Conservation (phyloP, 2,113 vertebrate genomes). For the Phylloscopus trochilus region DNA sequence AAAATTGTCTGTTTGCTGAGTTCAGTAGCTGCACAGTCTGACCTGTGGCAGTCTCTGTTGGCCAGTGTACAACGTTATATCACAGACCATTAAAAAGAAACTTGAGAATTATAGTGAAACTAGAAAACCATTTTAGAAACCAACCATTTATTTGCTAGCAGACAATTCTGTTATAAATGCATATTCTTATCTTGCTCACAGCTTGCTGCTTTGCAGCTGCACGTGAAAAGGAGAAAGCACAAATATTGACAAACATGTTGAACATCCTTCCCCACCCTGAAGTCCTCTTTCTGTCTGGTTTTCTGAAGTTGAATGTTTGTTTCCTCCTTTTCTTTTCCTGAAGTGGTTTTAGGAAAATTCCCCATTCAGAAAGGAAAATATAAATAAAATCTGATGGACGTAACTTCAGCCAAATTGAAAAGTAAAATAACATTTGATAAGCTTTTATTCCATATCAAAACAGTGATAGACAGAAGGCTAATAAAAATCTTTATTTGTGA, state of each 20-base stretch:
- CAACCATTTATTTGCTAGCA: neutral
- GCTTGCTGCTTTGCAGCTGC: neutral
- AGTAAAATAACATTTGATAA: neutral
- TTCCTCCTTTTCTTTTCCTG: neutral
- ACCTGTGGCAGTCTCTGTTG: neutral
- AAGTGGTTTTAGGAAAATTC: neutral
- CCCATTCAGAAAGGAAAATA: neutral
- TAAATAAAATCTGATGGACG: neutral
- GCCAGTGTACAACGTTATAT: neutral
- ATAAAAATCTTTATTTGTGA: neutral
- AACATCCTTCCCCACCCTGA: neutral
- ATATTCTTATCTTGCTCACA: neutral
- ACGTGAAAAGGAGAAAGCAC: neutral
- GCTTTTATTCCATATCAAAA: neutral
- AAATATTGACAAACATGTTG: neutral
- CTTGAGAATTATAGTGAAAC: neutral
- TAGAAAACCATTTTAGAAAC: neutral
- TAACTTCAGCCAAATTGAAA: neutral
- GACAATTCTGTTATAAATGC: neutral
- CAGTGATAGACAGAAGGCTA: neutral
- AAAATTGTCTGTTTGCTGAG: neutral
- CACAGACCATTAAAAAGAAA: neutral
- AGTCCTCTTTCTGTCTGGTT: neutral
- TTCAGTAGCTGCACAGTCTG: neutral
- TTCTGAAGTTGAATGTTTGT: neutral